These are phyloP conservation scores for Pterostichus niger DNA, from an alignment of 2,888 invertebrate species.

Conservation along the genomic window DNA sequence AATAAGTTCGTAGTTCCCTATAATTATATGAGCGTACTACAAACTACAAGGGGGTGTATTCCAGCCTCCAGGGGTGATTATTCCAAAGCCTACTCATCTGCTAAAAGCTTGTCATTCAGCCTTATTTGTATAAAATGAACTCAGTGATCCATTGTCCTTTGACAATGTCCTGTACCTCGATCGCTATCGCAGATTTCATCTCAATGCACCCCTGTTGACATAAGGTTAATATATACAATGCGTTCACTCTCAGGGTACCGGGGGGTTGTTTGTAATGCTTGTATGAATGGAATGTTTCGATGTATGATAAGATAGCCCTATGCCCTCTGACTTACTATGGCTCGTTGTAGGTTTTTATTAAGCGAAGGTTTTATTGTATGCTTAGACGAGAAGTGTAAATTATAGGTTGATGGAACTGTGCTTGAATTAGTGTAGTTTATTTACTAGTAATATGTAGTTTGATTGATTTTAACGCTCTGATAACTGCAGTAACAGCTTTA, in stretches of 20 bases:
- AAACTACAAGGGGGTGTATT: no score
- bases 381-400: no score
- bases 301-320: neutral
- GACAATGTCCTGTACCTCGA: constrained; percentile 55
- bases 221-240: constrained; percentile 71
- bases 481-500: no score
- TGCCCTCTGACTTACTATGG: neutral
- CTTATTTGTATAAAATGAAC: constrained; percentile 62
- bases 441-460: no score
- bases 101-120: constrained; percentile 73
- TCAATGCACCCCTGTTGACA: constrained; percentile 73
- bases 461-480: no score
- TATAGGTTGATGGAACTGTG: no score
- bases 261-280: neutral
- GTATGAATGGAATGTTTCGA: constrained; percentile 2
- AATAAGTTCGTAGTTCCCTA: neutral
- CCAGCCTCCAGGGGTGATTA: constrained; percentile 26
- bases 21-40: neutral
- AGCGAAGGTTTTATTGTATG: no score
- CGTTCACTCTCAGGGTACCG: constrained; percentile 9
- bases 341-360: neutral
- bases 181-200: constrained; percentile 44
- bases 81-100: constrained; percentile 70
- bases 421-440: no score
- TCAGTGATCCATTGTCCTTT: constrained; percentile 54